Evolutionary conservation across 2,888 invertebrate genomes (phyloP).

Genomic region (Cetonia aurata): DNA sequence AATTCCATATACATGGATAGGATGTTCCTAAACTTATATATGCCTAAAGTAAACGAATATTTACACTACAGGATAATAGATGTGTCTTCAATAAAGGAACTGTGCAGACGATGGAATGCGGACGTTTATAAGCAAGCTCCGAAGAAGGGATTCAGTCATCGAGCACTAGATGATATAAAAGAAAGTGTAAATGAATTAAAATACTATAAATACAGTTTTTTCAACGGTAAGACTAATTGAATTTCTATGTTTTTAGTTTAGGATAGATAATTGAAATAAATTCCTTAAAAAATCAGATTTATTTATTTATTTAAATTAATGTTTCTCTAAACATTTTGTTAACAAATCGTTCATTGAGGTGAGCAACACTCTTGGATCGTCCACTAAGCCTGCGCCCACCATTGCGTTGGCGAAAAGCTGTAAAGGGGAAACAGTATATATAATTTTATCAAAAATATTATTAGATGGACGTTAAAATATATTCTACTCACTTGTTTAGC

Average conservation of each 20-base stretch:
- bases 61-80: conserved; percentile 95
- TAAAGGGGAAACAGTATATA: conserved; percentile 55
- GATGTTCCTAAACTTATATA: conserved; percentile 83
- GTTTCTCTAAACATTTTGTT: conserved; percentile 82
- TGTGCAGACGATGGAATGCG: conserved; percentile 84
- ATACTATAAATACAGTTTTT: conserved; percentile 80
- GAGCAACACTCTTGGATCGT: conserved; percentile 89
- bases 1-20: conserved; percentile 91
- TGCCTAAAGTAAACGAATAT: conserved; percentile 83
- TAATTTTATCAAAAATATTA: conserved; percentile 4
- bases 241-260: background rate
- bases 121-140: conserved; percentile 71
- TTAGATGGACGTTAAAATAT: background rate
- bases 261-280: background rate
- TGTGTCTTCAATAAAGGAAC: conserved; percentile 90
- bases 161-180: conserved; percentile 85
- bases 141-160: conserved; percentile 75
- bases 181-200: conserved; percentile 88
- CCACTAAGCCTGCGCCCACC: conserved; percentile 93
- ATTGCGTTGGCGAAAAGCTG: conserved; percentile 93
- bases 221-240: conserved; percentile 63
- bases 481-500: conserved; percentile 78
- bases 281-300: background rate
- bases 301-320: conserved; percentile 27
- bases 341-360: conserved; percentile 90